Percentiles rank a stretch among this genome's conserved stretches.
phyloP scores from a whole-genome alignment of 2,888 invertebrate species.

The Labia minor region DNA sequence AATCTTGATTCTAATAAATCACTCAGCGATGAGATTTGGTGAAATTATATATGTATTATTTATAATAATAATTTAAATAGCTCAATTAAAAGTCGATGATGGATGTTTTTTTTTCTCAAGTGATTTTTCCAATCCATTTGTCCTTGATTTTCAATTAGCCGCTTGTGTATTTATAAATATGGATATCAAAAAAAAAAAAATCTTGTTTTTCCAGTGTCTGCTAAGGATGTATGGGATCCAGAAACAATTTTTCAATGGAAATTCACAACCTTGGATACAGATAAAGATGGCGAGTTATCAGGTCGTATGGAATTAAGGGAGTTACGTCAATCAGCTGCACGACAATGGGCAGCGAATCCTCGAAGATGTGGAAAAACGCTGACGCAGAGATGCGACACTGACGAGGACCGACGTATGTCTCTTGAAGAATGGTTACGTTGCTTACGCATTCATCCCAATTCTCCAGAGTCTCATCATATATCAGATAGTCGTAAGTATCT shows the following conservation, averaged over 20 bases:
- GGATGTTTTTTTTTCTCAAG: no score
- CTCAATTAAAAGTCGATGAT: no score
- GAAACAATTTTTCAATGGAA: not conserved
- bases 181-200: no score
- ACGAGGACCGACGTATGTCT: constrained; percentile 80
- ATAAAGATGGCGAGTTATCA: not conserved
- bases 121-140: no score
- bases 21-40: no score
- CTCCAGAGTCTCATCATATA: not conserved
- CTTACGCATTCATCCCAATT: constrained; percentile 35
- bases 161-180: no score
- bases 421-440: constrained; percentile 89
- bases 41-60: no score
- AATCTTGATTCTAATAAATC: no score
- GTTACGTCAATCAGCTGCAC: not conserved
- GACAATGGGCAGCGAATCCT: not conserved
- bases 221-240: not conserved
- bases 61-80: no score
- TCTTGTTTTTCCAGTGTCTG: not conserved
- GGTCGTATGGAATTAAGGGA: not conserved
- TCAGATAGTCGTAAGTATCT: not conserved
- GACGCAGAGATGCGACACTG: constrained; percentile 87
- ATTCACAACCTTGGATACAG: not conserved
- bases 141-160: no score
- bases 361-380: constrained; percentile 82